Base-by-base conservation (phyloP, 2,888 invertebrate genomes). In the Hedychridium roseum region DNA sequence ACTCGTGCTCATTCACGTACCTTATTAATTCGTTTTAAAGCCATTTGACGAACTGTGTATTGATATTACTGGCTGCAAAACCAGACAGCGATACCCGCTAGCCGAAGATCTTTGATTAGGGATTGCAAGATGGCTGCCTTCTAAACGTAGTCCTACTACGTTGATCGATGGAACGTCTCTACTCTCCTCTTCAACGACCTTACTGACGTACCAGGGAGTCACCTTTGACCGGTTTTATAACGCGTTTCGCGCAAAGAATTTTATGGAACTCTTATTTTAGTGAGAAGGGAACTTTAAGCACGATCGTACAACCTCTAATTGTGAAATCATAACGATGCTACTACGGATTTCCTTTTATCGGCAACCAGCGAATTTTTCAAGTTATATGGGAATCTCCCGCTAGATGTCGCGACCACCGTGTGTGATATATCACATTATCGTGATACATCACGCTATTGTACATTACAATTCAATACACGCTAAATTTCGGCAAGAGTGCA, bases 11-110 rank as follows among this genome's bases (percentile, higher is more conserved):
- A 28, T 76, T 80, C 82, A 87, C 88, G 81, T 88, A 91, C 91
- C 92, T 93, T 93, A 88, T 93, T 93, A 88, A 93, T 93, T 91
- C 93, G 90, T 90, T 93, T 93, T 90, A 93, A 91, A 88, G 93
- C 93, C 93, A 93, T 93, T 80, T 76, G 79, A 74, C 70, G 73
- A 70, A 71, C 68, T 75, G 73, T 78, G 74, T 76, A 69, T 83
- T 85, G 84, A 85, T 86, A 84, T 85, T 85, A 84, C 86, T 87
- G 86, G 86, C 85, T 85, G 86, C 86, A 85, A 84, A 85, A 87
- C 86, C 86, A 88, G 87, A 88, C 88, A 88, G 88, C 87, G 88
- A 86, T 87, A 88, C 86, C 71, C 85, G 86, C 86, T 87, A 88
- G 86, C 88, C 87, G 88, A 87, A 86, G 88, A 88, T 88, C 88